These are phyloP conservation scores for Morphnarchus princeps DNA, from an alignment of 2,113 vertebrate genomes.

Conservation along the genomic window DNA sequence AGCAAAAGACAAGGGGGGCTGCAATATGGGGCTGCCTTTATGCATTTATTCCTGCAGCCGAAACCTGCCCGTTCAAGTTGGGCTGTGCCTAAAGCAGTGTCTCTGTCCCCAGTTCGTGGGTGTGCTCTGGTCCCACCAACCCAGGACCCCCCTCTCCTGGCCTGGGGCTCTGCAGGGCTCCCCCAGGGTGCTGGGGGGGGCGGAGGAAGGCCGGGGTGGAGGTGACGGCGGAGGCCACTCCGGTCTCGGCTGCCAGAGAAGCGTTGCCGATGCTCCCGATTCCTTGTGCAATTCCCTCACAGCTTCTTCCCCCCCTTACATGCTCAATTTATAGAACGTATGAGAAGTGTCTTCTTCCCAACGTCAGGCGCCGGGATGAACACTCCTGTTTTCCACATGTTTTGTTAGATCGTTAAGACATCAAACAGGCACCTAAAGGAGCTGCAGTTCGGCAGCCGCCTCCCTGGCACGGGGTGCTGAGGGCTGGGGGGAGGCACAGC, in stretches of 20 bases:
- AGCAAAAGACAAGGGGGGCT: not conserved
- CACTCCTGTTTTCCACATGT: not conserved
- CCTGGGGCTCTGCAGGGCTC: not conserved
- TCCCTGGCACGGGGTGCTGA: not conserved
- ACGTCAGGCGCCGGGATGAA: accelerated
- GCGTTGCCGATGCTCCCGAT: accelerated
- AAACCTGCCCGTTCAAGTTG: accelerated
- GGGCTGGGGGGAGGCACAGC: not conserved
- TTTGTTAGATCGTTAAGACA: not conserved
- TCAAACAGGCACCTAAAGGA: not conserved
- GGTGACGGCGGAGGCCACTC: not conserved
- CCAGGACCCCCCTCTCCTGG: accelerated
- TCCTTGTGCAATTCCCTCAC: not conserved
- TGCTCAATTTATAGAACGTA: accelerated
- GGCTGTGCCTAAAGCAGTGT: accelerated
- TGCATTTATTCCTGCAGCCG: not conserved
- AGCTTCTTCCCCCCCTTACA: not conserved
- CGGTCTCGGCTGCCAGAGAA: accelerated
- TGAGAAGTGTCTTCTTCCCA: not conserved
- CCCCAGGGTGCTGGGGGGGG: accelerated
- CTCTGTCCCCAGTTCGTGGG: not conserved
- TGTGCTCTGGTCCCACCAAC: not conserved
- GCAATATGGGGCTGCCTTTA: not conserved
- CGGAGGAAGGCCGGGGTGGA: accelerated
- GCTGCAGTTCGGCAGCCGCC: not conserved